Evolutionary conservation across 2,797 vertebrate species (phyloP), one percentile per base, ranked within the genome.

Genomic region (Tenualosa ilisha): DNA sequence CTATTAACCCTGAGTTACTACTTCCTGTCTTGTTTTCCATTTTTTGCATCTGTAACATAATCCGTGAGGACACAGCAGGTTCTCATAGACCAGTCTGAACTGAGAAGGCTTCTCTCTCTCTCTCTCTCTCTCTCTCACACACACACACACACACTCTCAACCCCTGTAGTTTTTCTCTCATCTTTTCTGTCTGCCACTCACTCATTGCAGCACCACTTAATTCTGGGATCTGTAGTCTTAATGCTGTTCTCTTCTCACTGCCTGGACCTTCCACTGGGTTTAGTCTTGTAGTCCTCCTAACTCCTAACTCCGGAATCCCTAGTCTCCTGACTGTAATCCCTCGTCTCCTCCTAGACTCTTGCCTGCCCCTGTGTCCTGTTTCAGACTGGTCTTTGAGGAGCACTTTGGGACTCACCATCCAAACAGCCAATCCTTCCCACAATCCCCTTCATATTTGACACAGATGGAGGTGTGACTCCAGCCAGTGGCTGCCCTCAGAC

Each of bases 371-470:
- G 56, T 7, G 20, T 3, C 56, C n/a, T n/a, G 22, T 59, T 3
- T 22, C 56, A 59, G 56, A 59, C 56, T 22, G 56, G 56, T 59
- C 56, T 59, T 6, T 6, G 56, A n/a, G 20, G 56, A 92, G 91
- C 93, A 89, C 91, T 85, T 65, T 86, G 88, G 91, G 90, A 85
- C 86, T 89, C 49, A 50, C 83, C 93, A 89, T 86, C 90, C 88
- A 91, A 88, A 85, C 93, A 94, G 59, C 90, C 87, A 22, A 83
- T 90, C 65, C 13, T 87, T 91, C 91, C 90, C 92, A 88, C 90
- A 87, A 93, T 95, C 94, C 94, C 94, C 94, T 95, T 95, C 90
- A 86, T 90, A 91, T 92, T 91, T 88, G 89, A 94, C 92, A 94
- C 90, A 93, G 93, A 92, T 92, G 91, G 92, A 94, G 51, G 91